A percentile compares a stretch with the other conserved stretches of the same genome.
Conservation (phyloP, 2,888 invertebrate species). For the Polydrusus cervinus region DNA sequence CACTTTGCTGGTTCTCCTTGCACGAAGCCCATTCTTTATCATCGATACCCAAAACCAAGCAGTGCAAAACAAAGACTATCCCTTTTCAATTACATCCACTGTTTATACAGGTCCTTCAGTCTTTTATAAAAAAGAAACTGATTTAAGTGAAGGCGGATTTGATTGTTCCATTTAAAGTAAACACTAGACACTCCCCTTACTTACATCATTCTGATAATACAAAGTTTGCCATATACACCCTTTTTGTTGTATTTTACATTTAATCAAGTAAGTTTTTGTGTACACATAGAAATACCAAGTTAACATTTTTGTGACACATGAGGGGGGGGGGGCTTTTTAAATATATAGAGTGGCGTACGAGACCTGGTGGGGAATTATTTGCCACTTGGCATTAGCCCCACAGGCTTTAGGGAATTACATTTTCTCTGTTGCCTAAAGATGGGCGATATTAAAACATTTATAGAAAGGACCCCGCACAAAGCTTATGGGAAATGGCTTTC, state of each 20-base stretch:
- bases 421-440: too few relatives aligned
- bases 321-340: not conserved
- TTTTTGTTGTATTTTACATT: slow-evolving; percentile 6
- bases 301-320: not conserved
- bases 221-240: not conserved
- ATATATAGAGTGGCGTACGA: too few relatives aligned
- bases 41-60: not conserved
- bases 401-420: too few relatives aligned
- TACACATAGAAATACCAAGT: slow-evolving; percentile 1
- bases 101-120: slow-evolving; percentile 19
- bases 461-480: too few relatives aligned
- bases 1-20: too few relatives aligned
- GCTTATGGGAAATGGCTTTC: too few relatives aligned
- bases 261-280: slow-evolving; percentile 7
- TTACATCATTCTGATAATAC: slow-evolving; percentile 23
- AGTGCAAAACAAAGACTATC: slow-evolving; percentile 12
- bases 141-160: slow-evolving; percentile 20
- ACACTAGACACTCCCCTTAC: slow-evolving; percentile 17
- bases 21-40: too few relatives aligned
- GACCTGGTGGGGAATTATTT: too few relatives aligned
- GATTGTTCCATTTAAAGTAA: slow-evolving; percentile 22
- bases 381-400: too few relatives aligned
- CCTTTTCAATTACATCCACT: slow-evolving; percentile 22
- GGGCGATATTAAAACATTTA: too few relatives aligned
- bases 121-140: slow-evolving; percentile 11